These are phyloP conservation scores for Papilio helenus DNA, from an alignment of 1,140 invertebrate genomes.

Conservation along the genomic window DNA sequence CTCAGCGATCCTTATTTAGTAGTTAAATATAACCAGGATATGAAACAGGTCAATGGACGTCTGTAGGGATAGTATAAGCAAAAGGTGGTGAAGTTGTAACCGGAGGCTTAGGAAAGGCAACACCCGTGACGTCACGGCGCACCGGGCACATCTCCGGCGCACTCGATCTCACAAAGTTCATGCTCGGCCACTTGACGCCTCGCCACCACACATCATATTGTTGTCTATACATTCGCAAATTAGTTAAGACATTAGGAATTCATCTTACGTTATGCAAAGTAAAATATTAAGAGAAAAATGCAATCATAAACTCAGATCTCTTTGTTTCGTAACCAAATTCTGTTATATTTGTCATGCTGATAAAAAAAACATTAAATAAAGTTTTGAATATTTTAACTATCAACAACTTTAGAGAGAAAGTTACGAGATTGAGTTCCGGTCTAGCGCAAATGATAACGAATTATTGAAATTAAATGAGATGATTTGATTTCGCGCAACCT, in stretches of 20 bases:
- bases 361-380: too few species aligned
- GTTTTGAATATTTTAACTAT: too few species aligned
- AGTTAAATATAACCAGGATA: neutral
- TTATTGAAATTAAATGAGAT: neutral
- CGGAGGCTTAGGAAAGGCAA: constrained; percentile 2
- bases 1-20: neutral
- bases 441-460: neutral
- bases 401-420: too few species aligned
- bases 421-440: neutral
- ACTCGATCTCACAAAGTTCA: neutral
- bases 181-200: constrained; percentile 1
- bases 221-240: neutral
- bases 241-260: neutral
- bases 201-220: neutral
- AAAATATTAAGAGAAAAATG: neutral
- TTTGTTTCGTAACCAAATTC: too few species aligned
- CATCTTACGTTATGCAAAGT: neutral
- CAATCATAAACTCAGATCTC: neutral
- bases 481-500: neutral
- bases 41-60: neutral
- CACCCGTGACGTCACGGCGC: constrained; percentile 24
- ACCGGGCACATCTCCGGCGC: neutral
- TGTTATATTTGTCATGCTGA: too few species aligned
- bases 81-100: neutral
- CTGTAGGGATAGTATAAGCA: neutral